A percentile compares a stretch with the other conserved stretches of the same genome.
These are phyloP conservation scores for Zootermopsis nevadensis DNA, from an alignment of 2,888 invertebrate species.

Conservation along the genomic window DNA sequence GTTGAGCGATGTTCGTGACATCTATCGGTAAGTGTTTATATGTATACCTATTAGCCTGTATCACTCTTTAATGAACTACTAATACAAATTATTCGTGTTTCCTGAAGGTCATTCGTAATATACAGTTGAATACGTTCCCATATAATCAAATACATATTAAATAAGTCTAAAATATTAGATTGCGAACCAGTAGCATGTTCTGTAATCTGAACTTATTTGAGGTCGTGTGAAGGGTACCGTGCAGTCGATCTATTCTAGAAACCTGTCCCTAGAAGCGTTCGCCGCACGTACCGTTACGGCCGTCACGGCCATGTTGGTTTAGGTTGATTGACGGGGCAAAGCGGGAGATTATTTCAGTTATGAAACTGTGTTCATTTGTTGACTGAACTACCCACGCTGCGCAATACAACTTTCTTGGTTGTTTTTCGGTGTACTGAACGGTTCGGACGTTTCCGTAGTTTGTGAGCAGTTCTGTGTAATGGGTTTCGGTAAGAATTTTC, in stretches of 20 bases:
- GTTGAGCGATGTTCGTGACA: conserved; percentile 45
- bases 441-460: background rate
- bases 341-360: conserved; percentile 13
- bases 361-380: conserved; percentile 13
- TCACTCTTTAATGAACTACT: background rate
- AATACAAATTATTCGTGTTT: background rate
- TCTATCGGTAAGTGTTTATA: conserved; percentile 45
- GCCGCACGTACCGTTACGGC: background rate
- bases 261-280: conserved; percentile 26
- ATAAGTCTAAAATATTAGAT: background rate
- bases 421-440: no score
- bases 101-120: conserved; percentile 22
- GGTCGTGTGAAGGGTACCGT: conserved; percentile 11
- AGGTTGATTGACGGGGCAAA: conserved; percentile 26
- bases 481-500: background rate
- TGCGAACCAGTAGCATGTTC: background rate
- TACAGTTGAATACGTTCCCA: background rate
- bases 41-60: conserved; percentile 19
- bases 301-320: conserved; percentile 31
- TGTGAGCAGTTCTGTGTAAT: background rate
- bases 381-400: background rate
- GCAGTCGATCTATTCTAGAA: conserved; percentile 10
- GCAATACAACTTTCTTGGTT: background rate
- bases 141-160: background rate
- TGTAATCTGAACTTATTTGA: background rate